Percentiles rank a stretch among this genome's conserved stretches.
These are phyloP conservation scores for Mus pahari DNA, from an alignment of 2,113 vertebrate genomes.

Conservation along the genomic window DNA sequence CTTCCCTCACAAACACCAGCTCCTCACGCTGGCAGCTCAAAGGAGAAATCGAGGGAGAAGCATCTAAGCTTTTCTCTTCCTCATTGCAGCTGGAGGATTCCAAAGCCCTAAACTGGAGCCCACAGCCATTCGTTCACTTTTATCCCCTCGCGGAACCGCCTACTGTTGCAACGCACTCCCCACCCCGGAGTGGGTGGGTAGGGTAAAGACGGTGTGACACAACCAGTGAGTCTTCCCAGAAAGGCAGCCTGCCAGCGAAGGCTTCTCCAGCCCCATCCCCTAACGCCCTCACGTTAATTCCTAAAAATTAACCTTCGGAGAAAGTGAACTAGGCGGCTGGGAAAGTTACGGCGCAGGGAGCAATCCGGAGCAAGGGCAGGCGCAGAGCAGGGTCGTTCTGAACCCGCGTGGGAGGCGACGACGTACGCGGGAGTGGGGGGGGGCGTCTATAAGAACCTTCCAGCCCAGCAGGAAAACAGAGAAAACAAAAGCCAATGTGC, in stretches of 20 bases:
- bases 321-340: conserved; percentile 56
- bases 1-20: background rate
- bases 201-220: background rate
- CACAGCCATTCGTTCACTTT: rapidly evolving
- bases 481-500: conserved; percentile 66
- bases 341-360: conserved; percentile 5
- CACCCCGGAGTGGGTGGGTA: background rate
- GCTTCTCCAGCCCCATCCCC: background rate
- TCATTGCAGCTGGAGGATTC: rapidly evolving
- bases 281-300: background rate
- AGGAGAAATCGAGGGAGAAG: background rate
- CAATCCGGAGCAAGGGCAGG: background rate
- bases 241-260: background rate
- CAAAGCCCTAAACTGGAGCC: background rate
- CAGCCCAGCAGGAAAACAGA: background rate
- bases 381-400: background rate
- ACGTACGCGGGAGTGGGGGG: background rate
- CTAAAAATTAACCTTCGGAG: background rate
- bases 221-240: background rate
- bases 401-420: background rate
- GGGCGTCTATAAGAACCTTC: background rate
- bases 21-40: background rate
- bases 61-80: background rate
- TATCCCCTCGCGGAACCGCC: background rate
- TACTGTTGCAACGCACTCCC: background rate